phyloP scores from a whole-genome alignment of 1,140 invertebrate species.

The Chrysomallon squamiferum region DNA sequence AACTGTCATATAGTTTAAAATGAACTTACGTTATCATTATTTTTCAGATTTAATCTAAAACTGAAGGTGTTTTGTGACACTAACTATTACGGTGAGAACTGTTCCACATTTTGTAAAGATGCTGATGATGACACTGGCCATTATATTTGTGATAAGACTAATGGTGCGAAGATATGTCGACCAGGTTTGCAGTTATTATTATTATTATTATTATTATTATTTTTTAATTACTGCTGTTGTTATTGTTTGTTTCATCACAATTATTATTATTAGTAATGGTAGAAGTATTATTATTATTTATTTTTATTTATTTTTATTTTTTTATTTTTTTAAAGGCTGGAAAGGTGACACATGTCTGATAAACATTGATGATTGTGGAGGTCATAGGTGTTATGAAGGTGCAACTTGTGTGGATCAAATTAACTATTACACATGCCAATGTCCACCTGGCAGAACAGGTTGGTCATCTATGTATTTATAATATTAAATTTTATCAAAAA shows the following conservation, averaged over 20 bases:
- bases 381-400: slow-evolving; percentile 33
- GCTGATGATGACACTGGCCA: slow-evolving; percentile 39
- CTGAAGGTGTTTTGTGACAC: slow-evolving; percentile 41
- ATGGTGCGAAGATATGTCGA: slow-evolving; percentile 35
- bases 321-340: slow-evolving; percentile 29
- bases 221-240: not conserved
- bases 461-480: not conserved
- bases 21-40: no score
- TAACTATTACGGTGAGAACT: slow-evolving; percentile 35
- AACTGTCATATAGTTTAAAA: no score
- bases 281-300: not conserved
- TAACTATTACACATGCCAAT: slow-evolving; percentile 47
- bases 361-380: slow-evolving; percentile 40
- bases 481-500: no score
- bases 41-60: slow-evolving; percentile 33
- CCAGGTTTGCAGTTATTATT: slow-evolving; percentile 21
- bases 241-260: not conserved
- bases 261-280: not conserved
- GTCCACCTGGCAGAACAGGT: slow-evolving; percentile 49
- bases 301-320: not conserved
- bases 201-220: no score
- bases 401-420: slow-evolving; percentile 50
- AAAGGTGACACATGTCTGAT: slow-evolving; percentile 31
- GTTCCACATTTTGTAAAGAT: slow-evolving; percentile 26
- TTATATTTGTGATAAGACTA: slow-evolving; percentile 35